Evolutionary conservation across 2,888 invertebrate genomes (phyloP).

Genomic region (Diplolepis rosae): DNA sequence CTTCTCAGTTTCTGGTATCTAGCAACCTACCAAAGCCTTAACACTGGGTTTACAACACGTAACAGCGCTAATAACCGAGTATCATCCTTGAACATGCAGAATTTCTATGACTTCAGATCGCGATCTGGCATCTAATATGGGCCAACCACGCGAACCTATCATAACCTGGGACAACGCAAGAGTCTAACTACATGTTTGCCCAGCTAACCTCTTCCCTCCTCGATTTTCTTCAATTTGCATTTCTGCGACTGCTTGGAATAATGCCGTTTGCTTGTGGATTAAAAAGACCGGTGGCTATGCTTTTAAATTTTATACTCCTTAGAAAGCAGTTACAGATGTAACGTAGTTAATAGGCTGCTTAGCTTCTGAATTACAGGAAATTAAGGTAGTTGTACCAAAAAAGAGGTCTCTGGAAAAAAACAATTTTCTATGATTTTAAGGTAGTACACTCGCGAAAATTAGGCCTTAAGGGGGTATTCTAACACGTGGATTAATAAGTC

Average conservation of each 20-base stretch:
- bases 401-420: too few species aligned
- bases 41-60: slow-evolving; percentile 40
- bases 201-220: slow-evolving; percentile 60
- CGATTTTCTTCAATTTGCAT: slow-evolving; percentile 68
- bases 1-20: too few species aligned
- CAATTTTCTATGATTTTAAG: too few species aligned
- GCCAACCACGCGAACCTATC: slow-evolving; percentile 71
- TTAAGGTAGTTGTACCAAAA: too few species aligned
- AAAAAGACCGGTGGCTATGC: neutral
- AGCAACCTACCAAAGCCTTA: slow-evolving; percentile 35
- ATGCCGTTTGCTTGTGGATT: slow-evolving; percentile 6
- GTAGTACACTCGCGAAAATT: too few species aligned
- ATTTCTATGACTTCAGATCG: slow-evolving; percentile 71
- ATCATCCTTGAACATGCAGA: slow-evolving; percentile 59
- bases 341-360: neutral
- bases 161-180: slow-evolving; percentile 68
- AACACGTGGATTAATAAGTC: too few species aligned
- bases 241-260: slow-evolving; percentile 56
- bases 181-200: slow-evolving; percentile 70
- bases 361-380: neutral
- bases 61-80: slow-evolving; percentile 57
- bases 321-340: neutral
- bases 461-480: too few species aligned
- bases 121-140: slow-evolving; percentile 66
- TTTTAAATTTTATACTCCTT: neutral